Evolutionary conservation across 2,797 vertebrate species (phyloP), one percentile per base, ranked within the genome.

Genomic region (Aplochiton taeniatus): DNA sequence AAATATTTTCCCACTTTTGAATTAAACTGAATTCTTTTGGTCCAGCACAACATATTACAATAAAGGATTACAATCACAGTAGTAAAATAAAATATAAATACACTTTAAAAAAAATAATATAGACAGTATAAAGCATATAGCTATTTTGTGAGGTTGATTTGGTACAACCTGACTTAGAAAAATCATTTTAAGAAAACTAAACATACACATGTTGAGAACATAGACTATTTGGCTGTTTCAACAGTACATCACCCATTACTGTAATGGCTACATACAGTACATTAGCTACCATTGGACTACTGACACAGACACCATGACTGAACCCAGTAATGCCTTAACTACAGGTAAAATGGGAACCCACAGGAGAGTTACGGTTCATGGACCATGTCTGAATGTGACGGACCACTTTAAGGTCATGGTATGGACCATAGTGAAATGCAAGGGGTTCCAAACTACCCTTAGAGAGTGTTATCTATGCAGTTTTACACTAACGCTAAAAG

Each of bases 211-310:
- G 58, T 62, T 13, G 18, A 46, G 49, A 52, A 20, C 6, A 14
- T 16, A 11, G 45, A 51, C 45, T 43, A 18, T 58, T 64, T 47
- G n/a, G 10, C 16, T 46, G 12, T 31, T 63, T 72, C 54, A 72
- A 75, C 69, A 75, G 72, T 73, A 66, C 68, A 83, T 73, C 69
- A 83, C 61, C 68, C 44, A 65, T 44, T 63, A 49, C 20, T 68
- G 17, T 46, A 61, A 58, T 70, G 66, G 80, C 80, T 84, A 86
- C 73, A 86, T 70, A 79, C 66, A 54, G 71, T 31, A 31, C 31
- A 31, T 75, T 82, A 83, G 81, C 11, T 52, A 43, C 60, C 31
- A 18, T 42, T 50, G 42, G 11, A 11, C 45, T 16, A 51, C 20
- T 42, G n/a, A 17, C 49, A n/a, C 31, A 31, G 31, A 31, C 31